A percentile compares a stretch with the other conserved stretches of the same genome.
Evolutionary conservation across 2,888 invertebrate genomes (phyloP).

Genomic region (Crepidodera aurea): DNA sequence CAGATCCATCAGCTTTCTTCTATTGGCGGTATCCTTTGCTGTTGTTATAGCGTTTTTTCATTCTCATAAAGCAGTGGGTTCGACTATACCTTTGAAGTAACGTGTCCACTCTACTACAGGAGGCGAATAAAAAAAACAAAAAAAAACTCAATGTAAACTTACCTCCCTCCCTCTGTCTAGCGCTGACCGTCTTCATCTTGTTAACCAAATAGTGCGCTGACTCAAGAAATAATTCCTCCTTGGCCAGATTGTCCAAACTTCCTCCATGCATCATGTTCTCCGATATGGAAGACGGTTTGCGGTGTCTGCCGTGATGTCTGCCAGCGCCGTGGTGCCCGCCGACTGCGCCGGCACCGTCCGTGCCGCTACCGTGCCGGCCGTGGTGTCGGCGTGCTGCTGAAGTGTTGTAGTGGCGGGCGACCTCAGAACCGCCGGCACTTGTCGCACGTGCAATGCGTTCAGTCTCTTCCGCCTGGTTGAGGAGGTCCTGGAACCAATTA

Average conservation of each 20-base stretch:
- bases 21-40: too few relatives aligned
- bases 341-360: constrained; percentile 60
- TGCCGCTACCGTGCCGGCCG: constrained; percentile 56
- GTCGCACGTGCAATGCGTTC: constrained; percentile 69
- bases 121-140: too few relatives aligned
- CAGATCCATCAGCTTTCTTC: too few relatives aligned
- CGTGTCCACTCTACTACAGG: too few relatives aligned
- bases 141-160: too few relatives aligned
- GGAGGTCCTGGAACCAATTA: constrained; percentile 70
- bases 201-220: constrained; percentile 46
- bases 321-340: constrained; percentile 47
- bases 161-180: constrained; percentile 71
- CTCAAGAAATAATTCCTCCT: constrained; percentile 59
- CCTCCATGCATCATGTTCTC: constrained; percentile 67
- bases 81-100: too few relatives aligned
- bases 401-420: constrained; percentile 61
- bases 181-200: constrained; percentile 57
- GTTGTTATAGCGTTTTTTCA: too few relatives aligned
- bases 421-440: constrained; percentile 61
- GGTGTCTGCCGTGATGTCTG: constrained; percentile 52
- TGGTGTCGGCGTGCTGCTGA: constrained; percentile 54
- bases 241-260: constrained; percentile 67
- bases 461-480: constrained; percentile 80
- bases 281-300: constrained; percentile 61
- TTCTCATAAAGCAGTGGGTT: too few relatives aligned